Conservation (phyloP, 2,888 invertebrate species). For the Sisyra nigra region DNA sequence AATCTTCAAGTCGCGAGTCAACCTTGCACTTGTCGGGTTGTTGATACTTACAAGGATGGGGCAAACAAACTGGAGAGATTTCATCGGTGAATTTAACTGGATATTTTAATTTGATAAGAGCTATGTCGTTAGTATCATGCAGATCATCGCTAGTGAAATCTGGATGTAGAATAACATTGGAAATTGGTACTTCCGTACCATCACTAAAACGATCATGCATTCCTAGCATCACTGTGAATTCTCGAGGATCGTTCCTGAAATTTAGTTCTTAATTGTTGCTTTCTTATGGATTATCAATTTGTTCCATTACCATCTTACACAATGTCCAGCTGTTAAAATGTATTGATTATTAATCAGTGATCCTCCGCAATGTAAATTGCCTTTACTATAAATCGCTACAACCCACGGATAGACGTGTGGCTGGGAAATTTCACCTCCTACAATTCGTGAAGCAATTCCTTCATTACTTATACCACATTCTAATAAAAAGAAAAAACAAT, state of each 20-base stretch:
- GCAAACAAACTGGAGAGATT: slow-evolving; percentile 37
- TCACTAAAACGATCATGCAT: slow-evolving; percentile 25
- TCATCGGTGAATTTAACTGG: slow-evolving; percentile 29
- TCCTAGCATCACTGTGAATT: slow-evolving; percentile 30
- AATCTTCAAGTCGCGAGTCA: background rate
- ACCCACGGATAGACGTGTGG: slow-evolving; percentile 40
- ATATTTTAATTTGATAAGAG: slow-evolving; percentile 30
- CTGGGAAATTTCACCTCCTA: slow-evolving; percentile 32
- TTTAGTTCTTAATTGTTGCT: background rate
- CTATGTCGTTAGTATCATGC: slow-evolving; percentile 40
- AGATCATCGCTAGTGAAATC: slow-evolving; percentile 31
- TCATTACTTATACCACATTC: slow-evolving; percentile 21
- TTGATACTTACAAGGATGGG: slow-evolving; percentile 25
- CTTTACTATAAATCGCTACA: slow-evolving; percentile 29
- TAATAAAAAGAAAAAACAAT: too few species aligned
- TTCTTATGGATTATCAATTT: slow-evolving; percentile 3
- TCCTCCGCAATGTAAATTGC: slow-evolving; percentile 35
- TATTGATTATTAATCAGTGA: slow-evolving; percentile 36
- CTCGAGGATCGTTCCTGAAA: slow-evolving; percentile 26
- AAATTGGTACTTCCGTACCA: slow-evolving; percentile 27
- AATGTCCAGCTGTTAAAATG: slow-evolving; percentile 39
- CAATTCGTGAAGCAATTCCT: slow-evolving; percentile 27
- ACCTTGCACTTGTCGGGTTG: background rate
- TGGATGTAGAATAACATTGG: slow-evolving; percentile 29
- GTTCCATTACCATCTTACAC: slow-evolving; percentile 32